phyloP scores from a whole-genome alignment of 23 tunicate genomes.

The Styela clava region DNA sequence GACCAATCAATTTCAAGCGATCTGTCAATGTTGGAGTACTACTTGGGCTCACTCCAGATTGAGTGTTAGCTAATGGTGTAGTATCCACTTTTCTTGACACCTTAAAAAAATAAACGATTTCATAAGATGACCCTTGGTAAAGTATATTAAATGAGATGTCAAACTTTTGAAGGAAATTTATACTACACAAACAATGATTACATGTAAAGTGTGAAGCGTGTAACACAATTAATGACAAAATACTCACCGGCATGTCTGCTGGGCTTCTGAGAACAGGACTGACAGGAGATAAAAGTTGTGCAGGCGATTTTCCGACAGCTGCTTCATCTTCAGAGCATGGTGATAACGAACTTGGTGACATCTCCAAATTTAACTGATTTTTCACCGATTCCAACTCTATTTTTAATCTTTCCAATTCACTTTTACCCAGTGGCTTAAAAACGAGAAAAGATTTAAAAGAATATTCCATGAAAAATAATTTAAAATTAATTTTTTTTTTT shows the following conservation, averaged over 20 bases:
- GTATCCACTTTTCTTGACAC: too few species aligned
- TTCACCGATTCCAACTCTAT: conserved; percentile 61
- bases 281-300: conserved; percentile 22
- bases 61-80: conserved; percentile 23
- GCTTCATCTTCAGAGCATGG: conserved; percentile 41
- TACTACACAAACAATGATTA: too few species aligned
- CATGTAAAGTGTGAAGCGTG: too few species aligned
- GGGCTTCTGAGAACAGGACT: conserved; percentile 29
- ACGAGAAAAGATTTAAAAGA: background rate
- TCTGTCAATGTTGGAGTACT: conserved; percentile 43
- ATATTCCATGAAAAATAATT: too few species aligned
- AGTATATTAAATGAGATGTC: too few species aligned
- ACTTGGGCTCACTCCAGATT: conserved; percentile 15
- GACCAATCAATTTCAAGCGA: conserved; percentile 60
- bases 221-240: background rate
- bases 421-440: conserved; percentile 63
- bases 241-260: background rate
- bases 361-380: conserved; percentile 44
- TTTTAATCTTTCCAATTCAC: conserved; percentile 58
- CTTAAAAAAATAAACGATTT: too few species aligned
- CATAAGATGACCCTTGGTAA: too few species aligned
- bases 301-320: conserved; percentile 14
- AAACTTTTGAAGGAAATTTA: too few species aligned
- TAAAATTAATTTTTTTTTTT: too few species aligned
- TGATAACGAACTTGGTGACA: conserved; percentile 64